Base-by-base conservation (phyloP, 2,797 vertebrate genomes). In the Catostomus latipinnis region DNA sequence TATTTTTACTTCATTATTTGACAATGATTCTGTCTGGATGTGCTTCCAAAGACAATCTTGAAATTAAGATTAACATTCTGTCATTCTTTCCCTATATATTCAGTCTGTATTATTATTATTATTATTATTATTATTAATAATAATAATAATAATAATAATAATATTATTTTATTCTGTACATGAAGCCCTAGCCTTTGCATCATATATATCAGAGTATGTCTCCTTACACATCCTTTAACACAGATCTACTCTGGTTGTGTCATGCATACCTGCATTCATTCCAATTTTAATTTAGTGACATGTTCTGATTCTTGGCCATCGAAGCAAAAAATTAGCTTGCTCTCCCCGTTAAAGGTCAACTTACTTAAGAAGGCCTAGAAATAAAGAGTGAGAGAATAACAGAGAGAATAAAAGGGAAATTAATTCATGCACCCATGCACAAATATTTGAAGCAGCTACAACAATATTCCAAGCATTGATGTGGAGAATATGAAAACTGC, bases 261-360 rank as follows among this genome's bases (percentile, higher is more conserved):
- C 91, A 87, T 84, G 87, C 87, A 88, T 87, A 92, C 92, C 90
- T 93, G 89, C 90, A 91, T 93, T 91, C 88, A 89, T 89, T 93
- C 82, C 85, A 88, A 91, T 92, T 89, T 94, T 90, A 95, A 94
- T 93, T 94, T 94, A 95, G 90, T 93, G 91, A 93, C 93, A 94
- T 91, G 92, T 93, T 92, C 89, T 83, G 90, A 93, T 94, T 94
- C 92, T 93, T 93, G 91, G 87, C 91, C 93, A 91, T 83, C 93
- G 92, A 93, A 95, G 94, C 94, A 94, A 91, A 95, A 95, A 93
- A 94, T 94, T 92, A 93, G 92, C 90, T 92, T 82, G 92, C 89
- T 85, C 88, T 90, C 92, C 90, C 89, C 88, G 90, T 83, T 86
- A 94, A 95, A 95, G 92, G 91, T 92, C 90, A 93, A 87, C 80